Base-by-base conservation (phyloP, 2,113 vertebrate species). In the Semnornis frantzii region DNA sequence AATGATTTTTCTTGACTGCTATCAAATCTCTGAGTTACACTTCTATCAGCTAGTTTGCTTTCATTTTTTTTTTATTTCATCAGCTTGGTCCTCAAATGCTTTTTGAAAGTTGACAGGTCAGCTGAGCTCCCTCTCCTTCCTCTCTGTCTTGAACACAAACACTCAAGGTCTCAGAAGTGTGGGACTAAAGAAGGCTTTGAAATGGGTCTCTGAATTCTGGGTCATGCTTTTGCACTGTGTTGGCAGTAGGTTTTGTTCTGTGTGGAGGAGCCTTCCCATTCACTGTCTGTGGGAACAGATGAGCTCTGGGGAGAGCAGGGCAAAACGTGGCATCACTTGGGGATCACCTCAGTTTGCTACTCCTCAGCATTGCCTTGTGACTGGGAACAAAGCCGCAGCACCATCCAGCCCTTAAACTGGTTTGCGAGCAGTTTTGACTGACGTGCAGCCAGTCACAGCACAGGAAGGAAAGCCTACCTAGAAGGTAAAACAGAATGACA, bases 61-160 rank as follows among this genome's bases (percentile, higher is more conserved):
- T 90, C 88, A 77, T 90, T 95, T 88, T 68, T 28, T 65, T 71
- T 81, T 82, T 81, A 15, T 79, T 76, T 86, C 46, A 31, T 87
- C 77, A 46, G 2, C 50, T 59, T 4, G 1, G 15, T 92, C 19
- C 60, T 76, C 0, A 0, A 87, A 42, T 57, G 52, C 37, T 64
- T 87, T 87, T 71, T 68, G 68, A 81, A 77, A 71, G 21, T n/a
- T 74, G 65, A 15, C 31, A n/a, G 30, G 31, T 72, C 65, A 52
- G 34, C 7, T 71, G 39, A 87, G 34, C 31, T 39, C 24, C 46
- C 25, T 79, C 10, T 76, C 15, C 16, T 19, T 62, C 9, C 0
- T 27, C 18, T 86, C 34, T 68, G 15, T 60, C 48, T 72, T 37
- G 15, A 59, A 4, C 31, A 27, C 13, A 62, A 63, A 50, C 75